Conservation (phyloP, 2,888 invertebrate genomes). For the Cephus pulcher region DNA sequence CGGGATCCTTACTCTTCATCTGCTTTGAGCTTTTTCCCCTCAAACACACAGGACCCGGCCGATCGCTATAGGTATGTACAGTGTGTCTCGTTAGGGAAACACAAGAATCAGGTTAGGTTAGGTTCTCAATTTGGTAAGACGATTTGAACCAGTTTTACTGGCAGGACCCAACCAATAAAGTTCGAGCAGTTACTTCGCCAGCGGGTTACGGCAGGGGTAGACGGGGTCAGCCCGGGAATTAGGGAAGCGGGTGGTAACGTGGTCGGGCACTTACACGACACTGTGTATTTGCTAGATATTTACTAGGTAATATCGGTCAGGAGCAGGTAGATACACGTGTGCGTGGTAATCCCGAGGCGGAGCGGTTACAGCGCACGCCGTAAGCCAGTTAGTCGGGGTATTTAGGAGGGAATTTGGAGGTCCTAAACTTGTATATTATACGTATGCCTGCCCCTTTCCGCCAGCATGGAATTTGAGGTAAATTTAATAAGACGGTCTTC, state of each 20-base stretch:
- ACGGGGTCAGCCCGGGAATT: not conserved
- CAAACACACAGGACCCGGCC: not conserved
- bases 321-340: conserved; percentile 39
- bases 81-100: not conserved
- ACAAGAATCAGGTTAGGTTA: not conserved
- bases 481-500: conserved; percentile 58
- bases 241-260: not conserved
- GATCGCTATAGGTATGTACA: not conserved
- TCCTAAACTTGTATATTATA: conserved; percentile 62
- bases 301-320: conserved; percentile 53
- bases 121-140: not conserved
- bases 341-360: conserved; percentile 38
- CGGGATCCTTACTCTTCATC: conserved; percentile 7
- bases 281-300: conserved; percentile 54
- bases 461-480: conserved; percentile 58
- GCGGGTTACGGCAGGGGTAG: not conserved
- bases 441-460: conserved; percentile 37
- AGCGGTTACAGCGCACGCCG: conserved; percentile 34
- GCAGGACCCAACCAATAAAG: conserved; percentile 11
- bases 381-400: conserved; percentile 64
- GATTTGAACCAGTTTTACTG: not conserved
- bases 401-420: conserved; percentile 61
- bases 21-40: not conserved
- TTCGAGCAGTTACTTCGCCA: conserved; percentile 12
- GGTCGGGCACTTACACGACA: conserved; percentile 16